Base-by-base conservation (phyloP, 2,113 vertebrate species). In the Pyxicephalus adspersus region DNA sequence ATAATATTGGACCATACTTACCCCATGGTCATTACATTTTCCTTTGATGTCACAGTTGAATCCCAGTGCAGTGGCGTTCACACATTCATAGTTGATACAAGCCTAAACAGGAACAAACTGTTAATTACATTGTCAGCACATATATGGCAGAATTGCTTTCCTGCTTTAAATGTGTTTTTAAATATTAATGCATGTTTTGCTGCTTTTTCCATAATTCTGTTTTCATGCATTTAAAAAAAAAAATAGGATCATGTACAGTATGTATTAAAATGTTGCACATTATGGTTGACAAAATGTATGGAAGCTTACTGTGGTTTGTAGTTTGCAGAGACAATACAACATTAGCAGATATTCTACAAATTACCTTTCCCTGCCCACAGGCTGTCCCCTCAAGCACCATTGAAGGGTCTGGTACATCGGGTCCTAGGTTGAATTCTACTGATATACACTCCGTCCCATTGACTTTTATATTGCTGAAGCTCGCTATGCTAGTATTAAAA, bases 401-500 rank as follows among this genome's bases (percentile, higher is more conserved):
- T 45, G 88, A 94, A 16, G 96, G 95, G 84, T 97, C 95, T 0
- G 90, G 89, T 28, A 97, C 89, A 26, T 97, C 96, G 3, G 91
- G 11, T 0, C 95, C 96, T 0, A 96, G 83, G 83, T 92, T 84
- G 74, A 95, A 97, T 81, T 95, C 88, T 57, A 92, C 94, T 75
- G 94, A 94, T 34, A 94, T 85, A 85, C 93, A 95, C 0, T 19
- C 65, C 34, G 82, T 89, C 9, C 51, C 54, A 0, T 85, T n/a
- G 18, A 79, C 64, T 2, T 3, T 25, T 9, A 45, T 57, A 4
- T 25, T 25, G 22, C 51, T 57, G n/a, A n/a, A n/a, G 22, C 3
- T 64, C 83, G 80, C 85, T 67, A 9, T 86, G 76, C 0, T 78
- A 80, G 70, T 85, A 85, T 19, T 83, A 81, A 0, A 85, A 83